A percentile compares a stretch with the other conserved stretches of the same genome.
Conservation (phyloP, 2,797 vertebrate genomes). For the Synanceia verrucosa region DNA sequence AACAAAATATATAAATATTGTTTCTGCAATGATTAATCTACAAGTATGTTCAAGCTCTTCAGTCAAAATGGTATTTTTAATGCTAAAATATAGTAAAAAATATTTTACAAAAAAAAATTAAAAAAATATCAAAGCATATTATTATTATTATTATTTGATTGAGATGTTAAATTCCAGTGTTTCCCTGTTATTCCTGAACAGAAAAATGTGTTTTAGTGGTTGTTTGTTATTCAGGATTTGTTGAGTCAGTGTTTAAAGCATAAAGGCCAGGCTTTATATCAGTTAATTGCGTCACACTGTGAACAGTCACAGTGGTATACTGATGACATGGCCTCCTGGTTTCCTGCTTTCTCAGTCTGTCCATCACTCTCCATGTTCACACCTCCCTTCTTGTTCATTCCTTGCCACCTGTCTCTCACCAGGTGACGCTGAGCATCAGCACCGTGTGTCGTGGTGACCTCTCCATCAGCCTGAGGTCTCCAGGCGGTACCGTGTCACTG, state of each 20-base stretch:
- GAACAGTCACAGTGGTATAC: neutral
- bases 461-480: slow-evolving; percentile 67
- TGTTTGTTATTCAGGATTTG: too few relatives aligned
- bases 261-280: neutral
- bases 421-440: slow-evolving; percentile 74
- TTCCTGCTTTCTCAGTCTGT: neutral
- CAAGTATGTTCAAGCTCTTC: too few relatives aligned
- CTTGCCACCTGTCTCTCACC: slow-evolving; percentile 31
- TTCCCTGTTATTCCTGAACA: too few relatives aligned
- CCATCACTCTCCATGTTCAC: slow-evolving; percentile 5
- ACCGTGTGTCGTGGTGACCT: slow-evolving; percentile 75
- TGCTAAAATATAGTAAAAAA: too few relatives aligned
- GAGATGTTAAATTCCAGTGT: too few relatives aligned
- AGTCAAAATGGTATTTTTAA: too few relatives aligned
- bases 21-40: too few relatives aligned
- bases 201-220: too few relatives aligned
- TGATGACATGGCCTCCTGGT: neutral
- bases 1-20: too few relatives aligned
- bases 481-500: slow-evolving; percentile 56
- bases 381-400: slow-evolving; percentile 1
- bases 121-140: too few relatives aligned
- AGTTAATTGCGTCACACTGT: neutral
- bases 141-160: too few relatives aligned
- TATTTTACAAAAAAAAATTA: too few relatives aligned
- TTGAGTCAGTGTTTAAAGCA: neutral